A percentile compares a stretch with the other conserved stretches of the same genome.
Conservation (phyloP, 2,113 vertebrate species). For the Notechis scutatus region DNA sequence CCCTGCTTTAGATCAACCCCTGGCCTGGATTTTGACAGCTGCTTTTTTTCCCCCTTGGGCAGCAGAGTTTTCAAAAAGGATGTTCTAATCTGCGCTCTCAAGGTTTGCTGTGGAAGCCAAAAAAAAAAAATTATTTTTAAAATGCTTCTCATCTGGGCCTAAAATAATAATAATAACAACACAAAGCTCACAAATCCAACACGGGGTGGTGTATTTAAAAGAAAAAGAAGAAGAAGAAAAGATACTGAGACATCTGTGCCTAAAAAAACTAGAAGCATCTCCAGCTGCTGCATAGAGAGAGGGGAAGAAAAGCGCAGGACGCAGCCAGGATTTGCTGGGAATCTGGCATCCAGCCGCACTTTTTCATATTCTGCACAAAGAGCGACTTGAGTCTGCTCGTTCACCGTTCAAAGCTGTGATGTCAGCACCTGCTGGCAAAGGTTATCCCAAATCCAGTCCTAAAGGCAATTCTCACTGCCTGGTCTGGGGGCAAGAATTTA, state of each 20-base stretch:
- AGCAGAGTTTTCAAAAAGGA: accelerated
- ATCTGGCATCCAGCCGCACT: slow-evolving; percentile 36
- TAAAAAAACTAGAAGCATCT: neutral
- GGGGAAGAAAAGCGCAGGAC: slow-evolving; percentile 30
- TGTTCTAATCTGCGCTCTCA: slow-evolving; percentile 2
- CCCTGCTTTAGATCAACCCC: slow-evolving; percentile 3
- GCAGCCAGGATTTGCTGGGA: slow-evolving; percentile 49
- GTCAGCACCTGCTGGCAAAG: slow-evolving; percentile 51
- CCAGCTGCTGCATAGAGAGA: slow-evolving; percentile 31
- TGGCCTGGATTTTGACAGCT: slow-evolving; percentile 16
- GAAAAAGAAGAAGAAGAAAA: neutral
- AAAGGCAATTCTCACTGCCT: neutral
- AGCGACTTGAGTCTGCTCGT: slow-evolving; percentile 40
- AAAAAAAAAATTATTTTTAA: slow-evolving; percentile 29
- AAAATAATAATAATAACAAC: neutral
- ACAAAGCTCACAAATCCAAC: slow-evolving; percentile 26
- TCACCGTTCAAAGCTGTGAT: slow-evolving; percentile 41
- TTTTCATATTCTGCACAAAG: slow-evolving; percentile 45
- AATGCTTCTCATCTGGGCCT: neutral
- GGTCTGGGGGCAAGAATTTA: accelerated
- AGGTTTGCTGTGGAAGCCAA: neutral
- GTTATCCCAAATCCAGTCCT: neutral
- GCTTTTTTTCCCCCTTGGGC: slow-evolving; percentile 2
- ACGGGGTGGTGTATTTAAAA: neutral
- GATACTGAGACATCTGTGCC: neutral